Base-by-base conservation (phyloP, 1,140 invertebrate genomes). In the Trichonephila clavata region DNA sequence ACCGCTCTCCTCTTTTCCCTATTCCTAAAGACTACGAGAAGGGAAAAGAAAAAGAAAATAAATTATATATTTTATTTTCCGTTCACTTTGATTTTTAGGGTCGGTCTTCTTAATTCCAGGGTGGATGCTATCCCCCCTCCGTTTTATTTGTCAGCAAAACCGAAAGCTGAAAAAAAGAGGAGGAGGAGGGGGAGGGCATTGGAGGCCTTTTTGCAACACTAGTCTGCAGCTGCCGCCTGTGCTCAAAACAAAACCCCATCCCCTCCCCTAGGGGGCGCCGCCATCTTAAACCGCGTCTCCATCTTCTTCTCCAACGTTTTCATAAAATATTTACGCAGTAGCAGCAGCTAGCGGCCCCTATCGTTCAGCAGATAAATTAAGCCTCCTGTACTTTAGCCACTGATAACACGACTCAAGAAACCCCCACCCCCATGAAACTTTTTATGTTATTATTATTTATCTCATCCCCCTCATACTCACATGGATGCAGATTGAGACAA, bases 321-420 rank as follows among this genome's bases (percentile, higher is more conserved):
- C 92, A 93, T 93, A 93, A 88, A 87, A 93, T 88, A 93, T 93
- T 93, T 87, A 93, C 65, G 86, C 86, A 80, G 86, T 86, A 87
- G 61, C 83, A 24, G 71, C 81, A 57, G 27, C 89, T 80, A 61
- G 77, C 50, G 57, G 83, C 91, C 63, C 50, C 77, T 84, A 32
- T 92, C 71, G 43, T 89, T 90, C 57, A 60, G 24, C 81, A 77
- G 91, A 59, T 92, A 92, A 92, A 92, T 92, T 92, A 92, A 68
- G 63, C 83, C 80, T 57, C 59, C 80, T 65, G 65, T 59, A 60
- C 68, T 77, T 90, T 80, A 90, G 88, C 88, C 88, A 59, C 68
- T 90, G 88, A 90, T 90, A 90, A 77, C 65, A 90, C n/a, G 88
- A 59, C 32, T 24, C 88, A 60, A 50, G 18, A n/a, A 24, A 18